phyloP scores from a whole-genome alignment of 2,888 invertebrate species.

The Folsomia candida region DNA sequence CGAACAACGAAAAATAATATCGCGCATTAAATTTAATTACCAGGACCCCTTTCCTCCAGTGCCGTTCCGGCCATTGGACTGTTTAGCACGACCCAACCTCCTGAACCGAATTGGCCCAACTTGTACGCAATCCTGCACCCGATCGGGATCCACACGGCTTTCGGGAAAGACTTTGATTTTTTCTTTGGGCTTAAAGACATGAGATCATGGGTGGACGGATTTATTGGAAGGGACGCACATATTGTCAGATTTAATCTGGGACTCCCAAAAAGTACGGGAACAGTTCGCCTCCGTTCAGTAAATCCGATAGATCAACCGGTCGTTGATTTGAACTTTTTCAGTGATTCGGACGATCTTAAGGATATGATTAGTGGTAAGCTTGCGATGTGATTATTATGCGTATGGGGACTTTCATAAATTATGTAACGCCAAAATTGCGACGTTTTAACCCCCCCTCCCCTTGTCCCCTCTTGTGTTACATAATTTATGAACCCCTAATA shows the following conservation, averaged over 20 bases:
- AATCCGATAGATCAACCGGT: constrained; percentile 22
- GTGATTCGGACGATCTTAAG: too few species aligned
- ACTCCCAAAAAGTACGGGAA: constrained; percentile 24
- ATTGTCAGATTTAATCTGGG: constrained; percentile 19
- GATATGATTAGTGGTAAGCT: too few species aligned
- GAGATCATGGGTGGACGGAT: not conserved
- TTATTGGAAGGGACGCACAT: constrained; percentile 14
- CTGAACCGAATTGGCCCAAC: constrained; percentile 25
- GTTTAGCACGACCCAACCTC: not conserved
- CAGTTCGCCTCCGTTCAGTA: constrained; percentile 4
- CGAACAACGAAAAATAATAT: too few species aligned
- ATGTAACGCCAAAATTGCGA: too few species aligned
- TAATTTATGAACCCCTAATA: too few species aligned
- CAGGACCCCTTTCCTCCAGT: not conserved
- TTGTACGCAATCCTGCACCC: not conserved
- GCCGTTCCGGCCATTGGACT: constrained; percentile 6
- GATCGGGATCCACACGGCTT: not conserved
- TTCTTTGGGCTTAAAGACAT: not conserved
- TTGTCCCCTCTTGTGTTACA: too few species aligned
- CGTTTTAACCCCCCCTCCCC: too few species aligned
- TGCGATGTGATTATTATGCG: too few species aligned
- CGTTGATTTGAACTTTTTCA: constrained; percentile 23
- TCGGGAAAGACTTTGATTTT: too few species aligned
- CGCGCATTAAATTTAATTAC: too few species aligned
- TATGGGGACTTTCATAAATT: too few species aligned